Evolutionary conservation across 2,113 vertebrate species (phyloP).

Genomic region (Pithys albifrons): DNA sequence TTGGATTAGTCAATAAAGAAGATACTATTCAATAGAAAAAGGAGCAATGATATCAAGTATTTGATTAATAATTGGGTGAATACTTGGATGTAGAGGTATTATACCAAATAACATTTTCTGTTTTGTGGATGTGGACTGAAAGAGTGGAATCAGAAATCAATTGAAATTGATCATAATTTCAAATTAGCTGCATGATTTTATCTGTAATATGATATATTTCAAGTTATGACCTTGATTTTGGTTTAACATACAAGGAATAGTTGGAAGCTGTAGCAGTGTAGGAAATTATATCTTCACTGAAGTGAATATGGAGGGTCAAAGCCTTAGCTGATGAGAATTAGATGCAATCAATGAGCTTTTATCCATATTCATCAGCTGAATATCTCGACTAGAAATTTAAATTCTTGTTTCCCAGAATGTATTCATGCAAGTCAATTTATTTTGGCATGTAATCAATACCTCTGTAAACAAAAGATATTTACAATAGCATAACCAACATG

Average conservation of each 20-base stretch:
- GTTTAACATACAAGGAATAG: not conserved
- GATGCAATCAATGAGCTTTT: constrained; percentile 56
- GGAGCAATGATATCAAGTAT: not conserved
- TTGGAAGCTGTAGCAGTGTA: not conserved
- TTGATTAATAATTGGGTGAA: not conserved
- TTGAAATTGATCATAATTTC: not conserved
- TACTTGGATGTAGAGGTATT: not conserved
- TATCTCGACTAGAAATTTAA: constrained; percentile 52
- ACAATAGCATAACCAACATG: not conserved
- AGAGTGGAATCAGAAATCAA: not conserved
- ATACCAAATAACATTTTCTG: not conserved
- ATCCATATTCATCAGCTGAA: constrained; percentile 57
- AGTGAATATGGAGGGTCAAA: constrained; percentile 26
- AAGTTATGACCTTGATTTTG: constrained; percentile 29
- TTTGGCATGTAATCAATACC: constrained; percentile 41
- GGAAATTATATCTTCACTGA: not conserved
- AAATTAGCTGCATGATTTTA: not conserved
- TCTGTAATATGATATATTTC: not conserved
- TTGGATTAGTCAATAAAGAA: not conserved
- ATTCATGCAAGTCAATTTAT: constrained; percentile 48
- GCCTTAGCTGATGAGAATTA: constrained; percentile 48
- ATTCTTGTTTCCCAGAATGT: constrained; percentile 54
- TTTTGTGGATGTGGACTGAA: not conserved
- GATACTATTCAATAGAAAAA: not conserved
- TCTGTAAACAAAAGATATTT: constrained; percentile 34